Conservation (phyloP, 2,797 vertebrate genomes). For the Pipistrellus pygmaeus region DNA sequence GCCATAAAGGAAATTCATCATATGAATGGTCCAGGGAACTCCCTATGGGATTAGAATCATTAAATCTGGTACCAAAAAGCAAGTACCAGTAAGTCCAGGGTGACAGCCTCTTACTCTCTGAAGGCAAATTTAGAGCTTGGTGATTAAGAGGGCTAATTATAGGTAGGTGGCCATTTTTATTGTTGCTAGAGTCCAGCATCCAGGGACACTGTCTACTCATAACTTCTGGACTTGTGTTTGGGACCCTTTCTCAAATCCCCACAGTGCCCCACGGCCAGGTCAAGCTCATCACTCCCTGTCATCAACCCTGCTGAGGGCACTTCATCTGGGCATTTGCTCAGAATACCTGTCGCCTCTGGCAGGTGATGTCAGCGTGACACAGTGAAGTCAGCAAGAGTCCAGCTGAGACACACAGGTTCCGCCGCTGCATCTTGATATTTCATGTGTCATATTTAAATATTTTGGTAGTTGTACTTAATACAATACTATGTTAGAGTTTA, state of each 20-base stretch:
- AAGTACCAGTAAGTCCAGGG: conserved; percentile 35
- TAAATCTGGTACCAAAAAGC: conserved; percentile 65
- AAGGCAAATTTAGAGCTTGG: background rate
- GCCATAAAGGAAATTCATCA: conserved; percentile 71
- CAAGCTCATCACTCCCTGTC: background rate
- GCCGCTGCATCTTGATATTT: background rate
- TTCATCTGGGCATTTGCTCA: background rate
- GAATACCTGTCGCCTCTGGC: background rate
- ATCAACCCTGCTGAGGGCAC: background rate
- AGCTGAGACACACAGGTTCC: background rate
- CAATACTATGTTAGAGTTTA: background rate
- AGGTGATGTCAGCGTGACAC: background rate
- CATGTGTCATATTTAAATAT: conserved; percentile 44
- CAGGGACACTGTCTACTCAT: background rate
- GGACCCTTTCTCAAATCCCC: background rate
- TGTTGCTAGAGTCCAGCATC: background rate
- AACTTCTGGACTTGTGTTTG: background rate
- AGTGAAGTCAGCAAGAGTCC: background rate
- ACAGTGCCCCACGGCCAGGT: background rate
- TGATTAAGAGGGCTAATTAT: background rate
- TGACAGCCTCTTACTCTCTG: background rate
- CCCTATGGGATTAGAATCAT: conserved; percentile 28
- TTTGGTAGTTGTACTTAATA: background rate
- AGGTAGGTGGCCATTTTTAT: background rate
- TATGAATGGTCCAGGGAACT: conserved; percentile 64